These are phyloP conservation scores for Riptortus pedestris DNA, from an alignment of 1,140 invertebrate genomes.

Conservation along the genomic window DNA sequence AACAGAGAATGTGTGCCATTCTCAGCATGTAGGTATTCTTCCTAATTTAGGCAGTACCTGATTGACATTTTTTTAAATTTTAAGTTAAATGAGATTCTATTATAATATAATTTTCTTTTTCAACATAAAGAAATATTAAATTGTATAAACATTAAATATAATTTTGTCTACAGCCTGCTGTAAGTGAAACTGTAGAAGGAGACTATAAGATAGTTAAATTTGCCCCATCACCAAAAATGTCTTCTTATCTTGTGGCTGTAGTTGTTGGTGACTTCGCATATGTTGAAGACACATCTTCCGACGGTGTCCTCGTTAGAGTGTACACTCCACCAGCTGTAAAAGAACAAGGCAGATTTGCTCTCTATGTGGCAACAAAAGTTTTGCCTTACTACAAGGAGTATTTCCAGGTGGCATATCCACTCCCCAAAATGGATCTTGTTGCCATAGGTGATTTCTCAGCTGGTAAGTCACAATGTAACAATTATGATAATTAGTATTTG, in stretches of 20 bases:
- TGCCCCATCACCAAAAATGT: conserved; percentile 86
- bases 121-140: too few species aligned
- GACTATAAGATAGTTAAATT: conserved; percentile 60
- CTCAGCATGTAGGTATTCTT: too few species aligned
- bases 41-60: too few species aligned
- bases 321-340: conserved; percentile 87
- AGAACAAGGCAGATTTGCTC: conserved; percentile 83
- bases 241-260: conserved; percentile 87
- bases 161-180: conserved; percentile 48
- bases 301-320: conserved; percentile 77
- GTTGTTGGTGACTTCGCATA: conserved; percentile 91
- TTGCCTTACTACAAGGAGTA: conserved; percentile 89
- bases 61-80: too few species aligned
- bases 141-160: too few species aligned
- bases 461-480: conserved; percentile 37
- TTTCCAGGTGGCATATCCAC: conserved; percentile 87
- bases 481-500: not conserved
- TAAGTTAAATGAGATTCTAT: too few species aligned
- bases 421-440: conserved; percentile 92
- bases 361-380: conserved; percentile 75
- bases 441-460: conserved; percentile 86
- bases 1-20: too few species aligned
- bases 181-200: conserved; percentile 42
- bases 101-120: too few species aligned
- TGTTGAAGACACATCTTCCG: conserved; percentile 66